A percentile compares a stretch with the other conserved stretches of the same genome.
Evolutionary conservation across 1,140 invertebrate species (phyloP).

Genomic region (Anagrus nilaparvatae): DNA sequence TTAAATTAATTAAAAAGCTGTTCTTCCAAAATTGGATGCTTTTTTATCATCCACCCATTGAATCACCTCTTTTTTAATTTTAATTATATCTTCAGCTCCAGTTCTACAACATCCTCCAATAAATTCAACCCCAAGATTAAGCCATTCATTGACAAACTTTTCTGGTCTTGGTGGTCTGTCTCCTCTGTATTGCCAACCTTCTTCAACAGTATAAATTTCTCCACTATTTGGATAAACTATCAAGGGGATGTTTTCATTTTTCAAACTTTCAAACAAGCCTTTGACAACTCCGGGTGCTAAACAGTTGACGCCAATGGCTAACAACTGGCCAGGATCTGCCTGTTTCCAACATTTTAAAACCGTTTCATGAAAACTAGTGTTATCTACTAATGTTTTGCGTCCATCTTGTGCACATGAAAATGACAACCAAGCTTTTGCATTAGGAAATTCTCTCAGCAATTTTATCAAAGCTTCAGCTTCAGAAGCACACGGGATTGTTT

Average conservation of each 20-base stretch:
- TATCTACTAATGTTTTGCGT: constrained; percentile 56
- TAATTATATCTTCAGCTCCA: constrained; percentile 50
- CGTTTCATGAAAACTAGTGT: constrained; percentile 57
- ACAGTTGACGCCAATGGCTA: constrained; percentile 84
- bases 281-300: constrained; percentile 52
- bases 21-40: not conserved
- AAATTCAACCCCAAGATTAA: constrained; percentile 56
- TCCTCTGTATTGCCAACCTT: constrained; percentile 50
- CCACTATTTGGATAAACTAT: constrained; percentile 70
- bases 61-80: constrained; percentile 39
- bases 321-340: constrained; percentile 51
- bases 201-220: constrained; percentile 44
- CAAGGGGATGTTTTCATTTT: constrained; percentile 39
- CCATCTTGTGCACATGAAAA: constrained; percentile 70
- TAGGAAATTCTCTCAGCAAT: constrained; percentile 61
- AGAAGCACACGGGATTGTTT: constrained; percentile 75
- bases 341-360: constrained; percentile 53
- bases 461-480: constrained; percentile 76
- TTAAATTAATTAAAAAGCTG: not conserved
- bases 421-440: constrained; percentile 67
- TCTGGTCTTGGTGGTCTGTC: constrained; percentile 42
- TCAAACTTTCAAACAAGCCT: constrained; percentile 42
- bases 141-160: constrained; percentile 55
- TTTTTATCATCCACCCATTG: constrained; percentile 18
- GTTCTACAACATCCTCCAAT: constrained; percentile 75